These are phyloP conservation scores for Paralinhomoeus sp. DNA, from an alignment of 2,888 invertebrate species.

Conservation along the genomic window DNA sequence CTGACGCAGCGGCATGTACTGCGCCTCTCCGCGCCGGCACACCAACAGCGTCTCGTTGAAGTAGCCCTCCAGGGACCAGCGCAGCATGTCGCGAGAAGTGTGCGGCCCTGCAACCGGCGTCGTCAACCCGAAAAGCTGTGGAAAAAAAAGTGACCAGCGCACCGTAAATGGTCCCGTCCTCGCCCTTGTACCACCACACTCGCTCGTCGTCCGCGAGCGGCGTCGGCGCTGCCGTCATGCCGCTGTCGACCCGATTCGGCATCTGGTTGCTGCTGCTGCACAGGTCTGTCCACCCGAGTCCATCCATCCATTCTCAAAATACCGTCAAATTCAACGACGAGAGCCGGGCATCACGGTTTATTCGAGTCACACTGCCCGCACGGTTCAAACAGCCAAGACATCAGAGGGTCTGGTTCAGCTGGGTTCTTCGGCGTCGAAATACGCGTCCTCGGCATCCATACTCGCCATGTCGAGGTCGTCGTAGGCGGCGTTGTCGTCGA, in stretches of 20 bases:
- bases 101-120: conserved; percentile 43
- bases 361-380: too few species aligned
- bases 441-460: conserved; percentile 65
- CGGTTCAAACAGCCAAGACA: too few species aligned
- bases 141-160: too few species aligned
- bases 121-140: neutral
- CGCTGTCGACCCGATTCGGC: too few species aligned
- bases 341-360: too few species aligned
- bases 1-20: conserved; percentile 17
- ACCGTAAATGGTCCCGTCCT: neutral
- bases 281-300: too few species aligned
- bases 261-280: too few species aligned
- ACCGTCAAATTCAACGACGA: too few species aligned
- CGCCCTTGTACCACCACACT: neutral
- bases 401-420: conserved; percentile 35
- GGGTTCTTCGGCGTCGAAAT: conserved; percentile 52
- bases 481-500: conserved; percentile 56
- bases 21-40: conserved; percentile 47
- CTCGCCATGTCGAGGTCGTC: conserved; percentile 48
- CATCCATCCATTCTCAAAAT: too few species aligned
- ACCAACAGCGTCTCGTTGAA: conserved; percentile 60
- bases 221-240: too few species aligned
- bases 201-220: too few species aligned
- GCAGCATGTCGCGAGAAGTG: conserved; percentile 59
- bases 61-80: conserved; percentile 59